Base-by-base conservation (phyloP, 2,888 invertebrate genomes). In the Hyalella azteca region DNA sequence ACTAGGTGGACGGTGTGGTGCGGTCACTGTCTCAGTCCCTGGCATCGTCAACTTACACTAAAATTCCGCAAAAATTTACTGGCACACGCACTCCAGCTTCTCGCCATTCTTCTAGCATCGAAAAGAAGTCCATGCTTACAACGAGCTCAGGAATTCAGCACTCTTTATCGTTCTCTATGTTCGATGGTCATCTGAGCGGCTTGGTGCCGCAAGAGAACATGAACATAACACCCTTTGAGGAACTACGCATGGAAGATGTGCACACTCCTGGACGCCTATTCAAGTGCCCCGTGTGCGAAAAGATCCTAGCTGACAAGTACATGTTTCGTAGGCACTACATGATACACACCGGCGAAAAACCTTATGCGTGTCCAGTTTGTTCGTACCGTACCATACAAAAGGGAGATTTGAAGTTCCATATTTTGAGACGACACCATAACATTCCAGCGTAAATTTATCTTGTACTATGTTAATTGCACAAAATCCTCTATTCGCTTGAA, bases 1-100 rank as follows among this genome's bases (percentile, higher is more conserved):
- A 66, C 36, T 66, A 66, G 66, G 66, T 66, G 66, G 66, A 66
- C 66, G 66, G 66, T 36, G 36, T 66, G 32, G 36, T 66, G 32
- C 29, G 66, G 36, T 66, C 66, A 36, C 66, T 66, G 36, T 36
- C 66, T 5, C 36, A 66, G 29, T 36, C 66, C 4, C 36, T 22
- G 54, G 54, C 54, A 9, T 22, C 54, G n/a, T n/a, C n/a, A n/a
- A n/a, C n/a, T n/a, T n/a, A n/a, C n/a, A n/a, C n/a, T n/a, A n/a
- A n/a, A n/a, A n/a, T n/a, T n/a, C n/a, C n/a, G n/a, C n/a, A n/a
- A n/a, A n/a, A n/a, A n/a, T n/a, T n/a, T n/a, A n/a, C n/a, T n/a
- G n/a, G n/a, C n/a, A n/a, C n/a, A n/a, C n/a, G n/a, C n/a, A n/a
- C n/a, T n/a, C n/a, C n/a, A n/a, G n/a, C n/a, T n/a, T n/a, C n/a